Evolutionary conservation across 2,797 vertebrate species (phyloP).

Genomic region (Hemibagrus guttatus): DNA sequence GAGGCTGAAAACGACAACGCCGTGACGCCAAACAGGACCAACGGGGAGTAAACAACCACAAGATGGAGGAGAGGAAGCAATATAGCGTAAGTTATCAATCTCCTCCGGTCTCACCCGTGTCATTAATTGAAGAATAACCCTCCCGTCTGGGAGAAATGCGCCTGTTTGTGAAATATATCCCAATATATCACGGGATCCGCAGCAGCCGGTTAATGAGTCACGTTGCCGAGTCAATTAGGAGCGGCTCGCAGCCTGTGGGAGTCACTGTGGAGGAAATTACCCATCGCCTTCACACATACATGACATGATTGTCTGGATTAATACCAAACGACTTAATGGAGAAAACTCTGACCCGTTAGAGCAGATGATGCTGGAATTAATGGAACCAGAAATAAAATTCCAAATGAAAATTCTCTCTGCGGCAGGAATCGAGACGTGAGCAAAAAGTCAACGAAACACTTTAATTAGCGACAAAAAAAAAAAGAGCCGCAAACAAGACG

Average conservation of each 20-base stretch:
- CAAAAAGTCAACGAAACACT: neutral
- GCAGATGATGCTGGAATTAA: conserved; percentile 22
- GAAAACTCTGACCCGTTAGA: conserved; percentile 22
- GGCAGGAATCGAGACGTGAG: neutral
- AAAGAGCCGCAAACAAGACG: neutral
- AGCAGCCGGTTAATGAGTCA: conserved; percentile 53
- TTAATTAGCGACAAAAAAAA: conserved; percentile 3
- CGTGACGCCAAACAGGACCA: neutral
- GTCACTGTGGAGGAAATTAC: conserved; percentile 52
- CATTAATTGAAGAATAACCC: conserved; percentile 52
- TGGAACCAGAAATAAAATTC: conserved; percentile 3
- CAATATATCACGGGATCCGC: conserved; percentile 48
- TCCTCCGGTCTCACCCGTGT: conserved; percentile 30
- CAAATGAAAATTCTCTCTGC: neutral
- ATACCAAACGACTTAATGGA: conserved; percentile 32
- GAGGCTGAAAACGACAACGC: neutral
- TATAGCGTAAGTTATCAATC: conserved; percentile 46
- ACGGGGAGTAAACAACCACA: conserved; percentile 43
- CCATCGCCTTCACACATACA: conserved; percentile 35
- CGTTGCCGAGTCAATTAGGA: conserved; percentile 53
- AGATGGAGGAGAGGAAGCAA: conserved; percentile 18
- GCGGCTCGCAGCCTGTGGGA: conserved; percentile 40
- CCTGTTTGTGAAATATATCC: conserved; percentile 53
- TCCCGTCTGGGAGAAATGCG: conserved; percentile 35
- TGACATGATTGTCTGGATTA: conserved; percentile 44